These are phyloP conservation scores for Anoplius nigerrimus DNA, from an alignment of 2,888 invertebrate species.

Conservation along the genomic window DNA sequence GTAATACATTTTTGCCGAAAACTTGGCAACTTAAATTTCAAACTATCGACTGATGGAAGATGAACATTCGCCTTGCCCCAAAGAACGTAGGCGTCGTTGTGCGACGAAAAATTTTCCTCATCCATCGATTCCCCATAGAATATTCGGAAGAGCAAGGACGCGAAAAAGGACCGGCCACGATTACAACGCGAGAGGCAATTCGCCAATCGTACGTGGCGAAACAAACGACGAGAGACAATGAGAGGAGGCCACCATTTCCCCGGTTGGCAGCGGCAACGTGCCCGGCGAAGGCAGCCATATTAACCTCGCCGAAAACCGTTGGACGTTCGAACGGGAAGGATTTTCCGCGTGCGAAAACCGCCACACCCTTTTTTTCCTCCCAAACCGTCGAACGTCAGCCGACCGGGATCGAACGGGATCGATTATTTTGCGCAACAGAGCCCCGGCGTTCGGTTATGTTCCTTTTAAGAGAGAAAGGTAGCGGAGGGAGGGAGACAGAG, in stretches of 20 bases:
- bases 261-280: conserved; percentile 42
- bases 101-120: neutral
- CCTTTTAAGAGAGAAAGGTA: too few relatives aligned
- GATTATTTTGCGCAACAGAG: too few relatives aligned
- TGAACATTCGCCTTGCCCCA: neutral
- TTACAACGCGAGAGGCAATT: neutral
- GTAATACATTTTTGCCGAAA: too few relatives aligned
- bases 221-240: conserved; percentile 8
- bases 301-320: conserved; percentile 49
- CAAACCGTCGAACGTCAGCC: neutral
- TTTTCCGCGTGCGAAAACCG: conserved; percentile 30
- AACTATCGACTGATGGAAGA: too few relatives aligned
- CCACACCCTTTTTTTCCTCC: conserved; percentile 35
- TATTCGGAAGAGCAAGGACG: neutral
- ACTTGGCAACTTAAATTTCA: too few relatives aligned
- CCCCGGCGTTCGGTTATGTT: too few relatives aligned
- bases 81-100: neutral
- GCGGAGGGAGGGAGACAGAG: too few relatives aligned
- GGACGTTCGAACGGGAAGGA: conserved; percentile 34
- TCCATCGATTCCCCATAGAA: neutral
- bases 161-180: neutral
- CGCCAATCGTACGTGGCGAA: neutral
- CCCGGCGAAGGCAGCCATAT: conserved; percentile 53
- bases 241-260: conserved; percentile 43
- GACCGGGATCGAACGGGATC: neutral